These are phyloP conservation scores for Pedetes capensis DNA, from an alignment of 2,113 vertebrate genomes.

Conservation along the genomic window DNA sequence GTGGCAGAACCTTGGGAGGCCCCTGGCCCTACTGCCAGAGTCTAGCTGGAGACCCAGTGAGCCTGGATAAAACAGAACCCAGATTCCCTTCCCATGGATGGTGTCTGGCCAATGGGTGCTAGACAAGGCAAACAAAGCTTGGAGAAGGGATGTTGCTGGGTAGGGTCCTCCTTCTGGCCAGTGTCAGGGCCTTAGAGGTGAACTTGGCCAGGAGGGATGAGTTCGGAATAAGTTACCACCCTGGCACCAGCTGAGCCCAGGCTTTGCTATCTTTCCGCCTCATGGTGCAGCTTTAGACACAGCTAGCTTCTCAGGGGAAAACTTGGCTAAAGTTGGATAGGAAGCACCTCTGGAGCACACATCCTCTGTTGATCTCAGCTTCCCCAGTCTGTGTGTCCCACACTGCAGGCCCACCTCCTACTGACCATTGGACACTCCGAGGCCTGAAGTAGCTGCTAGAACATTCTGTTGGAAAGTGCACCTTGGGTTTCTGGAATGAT, in stretches of 20 bases:
- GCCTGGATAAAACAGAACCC: not conserved
- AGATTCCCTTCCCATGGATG: not conserved
- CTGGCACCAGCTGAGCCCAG: fast-evolving
- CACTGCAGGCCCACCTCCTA: not conserved
- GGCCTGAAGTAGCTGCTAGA: not conserved
- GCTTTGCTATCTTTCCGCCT: not conserved
- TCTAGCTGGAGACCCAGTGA: not conserved
- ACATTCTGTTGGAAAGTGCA: not conserved
- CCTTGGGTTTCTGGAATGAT: not conserved
- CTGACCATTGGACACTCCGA: no score
- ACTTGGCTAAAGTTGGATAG: fast-evolving
- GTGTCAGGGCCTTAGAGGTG: no score
- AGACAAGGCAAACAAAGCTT: no score
- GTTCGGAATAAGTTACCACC: not conserved
- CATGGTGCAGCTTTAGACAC: not conserved
- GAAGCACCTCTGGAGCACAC: not conserved
- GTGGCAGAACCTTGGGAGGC: not conserved
- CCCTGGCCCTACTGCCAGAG: not conserved
- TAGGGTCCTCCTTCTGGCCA: not conserved
- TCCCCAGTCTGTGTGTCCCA: not conserved
- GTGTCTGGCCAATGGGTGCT: no score
- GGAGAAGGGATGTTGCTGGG: no score
- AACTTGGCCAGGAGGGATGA: not conserved
- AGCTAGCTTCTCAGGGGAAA: not conserved
- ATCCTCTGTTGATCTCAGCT: not conserved